Base-by-base conservation (phyloP, 1,140 invertebrate species). In the Coboldia fuscipes region DNA sequence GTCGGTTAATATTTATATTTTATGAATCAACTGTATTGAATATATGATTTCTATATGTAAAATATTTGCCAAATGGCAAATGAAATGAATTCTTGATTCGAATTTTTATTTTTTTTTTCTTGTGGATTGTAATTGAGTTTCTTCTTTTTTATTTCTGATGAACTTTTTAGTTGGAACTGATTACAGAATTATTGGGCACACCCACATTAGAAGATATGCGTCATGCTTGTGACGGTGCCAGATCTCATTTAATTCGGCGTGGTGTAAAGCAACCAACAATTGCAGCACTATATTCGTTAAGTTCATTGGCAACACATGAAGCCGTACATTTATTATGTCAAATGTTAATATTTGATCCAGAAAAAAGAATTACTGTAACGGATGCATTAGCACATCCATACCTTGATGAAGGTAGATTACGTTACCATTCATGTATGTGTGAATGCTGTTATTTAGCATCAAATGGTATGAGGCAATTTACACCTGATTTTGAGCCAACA, bases 351-450 rank as follows among this genome's bases (percentile, higher is more conserved):
- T 96, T 97, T 61, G 88, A 97, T 70, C 90, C 93, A 30, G 86
- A 88, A 45, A 93, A 94, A 59, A 68, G 93, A 49, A 90, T 97
- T 51, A 81, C 75, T 6, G 88, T 96, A 30, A 74, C 82, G 23
- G 83, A 96, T 54, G 93, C 94, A 5, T 63, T 98, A 40, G 77
- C 81, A 37, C 92, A 97, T 66, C 86, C 89, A 10, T 98, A 97
- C 61, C 65, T 98, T 36, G 90, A 97, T 50, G 94, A 98, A 58
- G 94, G 94, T 31, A 69, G 94, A 42, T 67, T 98, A 40, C 71
- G 94, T 45, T 98, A 97, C 62, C 94, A 99, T 61, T 97, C 93
- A 27, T 98, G 94, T 57, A 99, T 99, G 94, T 99, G 94, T 64
- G 82, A 81, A 48, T 99, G 94, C 57, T 99, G 94, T 62, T 83